Evolutionary conservation across 2,113 vertebrate species (phyloP), one percentile per base, ranked within the genome.

Genomic region (Lepidothrix coronata): DNA sequence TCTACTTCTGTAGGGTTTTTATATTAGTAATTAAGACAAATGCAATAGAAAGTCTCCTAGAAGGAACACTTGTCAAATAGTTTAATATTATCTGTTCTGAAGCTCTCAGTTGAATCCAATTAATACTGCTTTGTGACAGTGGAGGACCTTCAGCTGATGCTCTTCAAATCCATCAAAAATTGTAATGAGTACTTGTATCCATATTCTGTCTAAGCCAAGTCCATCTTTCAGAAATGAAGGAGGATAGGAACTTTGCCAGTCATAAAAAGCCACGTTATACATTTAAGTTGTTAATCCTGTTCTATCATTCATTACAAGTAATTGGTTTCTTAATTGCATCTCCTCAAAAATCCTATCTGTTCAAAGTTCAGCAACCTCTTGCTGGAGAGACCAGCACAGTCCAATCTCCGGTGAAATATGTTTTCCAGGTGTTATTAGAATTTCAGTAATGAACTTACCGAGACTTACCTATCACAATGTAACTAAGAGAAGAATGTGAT

Each of bases 321-420:
- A 97, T 95, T 96, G 74, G 74, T 91, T 95, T 95, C 96, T 97
- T 95, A 97, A 95, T 83, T 95, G 72, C 39, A 63, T 94, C 77
- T 95, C 73, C 73, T 94, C 65, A 94, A 96, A 86, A 93, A 86
- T 66, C 27, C 27, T 24, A 55, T 93, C 76, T 92, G 51, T 61
- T 87, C 61, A 68, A 92, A 92, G 73, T 83, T 94, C 77, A 94
- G 59, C 15, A 54, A 41, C 30, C 68, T 95, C 37, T 80, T 88
- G 51, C 73, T 85, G 71, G 22, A 72, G 35, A 88, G 63, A 65
- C 28, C 39, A 86, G 48, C 41, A 59, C 25, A 70, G 44, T 81
- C 91, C 73, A 73, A 67, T 93, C 59, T 94, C 44, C 59, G 79
- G 62, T 55, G 94, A 87, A 95, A 95, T 71, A 30, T 75, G 37